Base-by-base conservation (phyloP, 1,140 invertebrate species). In the Drosophila santomea region DNA sequence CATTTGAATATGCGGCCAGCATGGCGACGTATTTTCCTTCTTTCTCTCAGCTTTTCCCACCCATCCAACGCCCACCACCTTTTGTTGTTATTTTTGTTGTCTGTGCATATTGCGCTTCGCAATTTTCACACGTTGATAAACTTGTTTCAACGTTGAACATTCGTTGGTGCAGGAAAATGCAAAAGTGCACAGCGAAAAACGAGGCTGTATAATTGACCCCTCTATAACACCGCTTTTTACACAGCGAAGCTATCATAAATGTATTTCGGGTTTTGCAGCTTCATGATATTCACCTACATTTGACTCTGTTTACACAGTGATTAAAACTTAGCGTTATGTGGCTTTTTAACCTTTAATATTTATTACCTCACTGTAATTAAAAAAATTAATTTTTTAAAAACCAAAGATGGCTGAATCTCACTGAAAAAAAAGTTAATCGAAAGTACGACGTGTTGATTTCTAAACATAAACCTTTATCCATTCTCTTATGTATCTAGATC, bases 121-220 rank as follows among this genome's bases (percentile, higher is more conserved):
- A 77, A 78, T 89, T 89, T 90, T 89, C 84, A 89, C 85, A 89
- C 77, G 73, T 84, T 89, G 84, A 88, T 88, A 89, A 88, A 89
- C 84, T 88, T 89, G 76, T 84, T 84, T 88, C 75, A 76, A 56
- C 69, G 69, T 67, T 67, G 73, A 66, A 60, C 82, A 77, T 68
- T 51, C 56, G 55, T 58, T 43, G 64, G 38, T 48, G 17, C 43
- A 52, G 59, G 35, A 55, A 66, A 35, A 23, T 71, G 38, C 35
- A 35, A 48, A 35, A n/a, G 20, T 32, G 43, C 64, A 56, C n/a
- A 2, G 12, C 12, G 43, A 67, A 54, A 69, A 68, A 66, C 32
- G 7, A 14, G 35, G 25, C 23, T 56, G 25, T 6, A 28, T 8
- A 39, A 61, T 56, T 17, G 28, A 39, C 6, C 17, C 8, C 10